Evolutionary conservation across 2,113 vertebrate genomes (phyloP), one percentile per base, ranked within the genome.

Genomic region (Morone chrysops): DNA sequence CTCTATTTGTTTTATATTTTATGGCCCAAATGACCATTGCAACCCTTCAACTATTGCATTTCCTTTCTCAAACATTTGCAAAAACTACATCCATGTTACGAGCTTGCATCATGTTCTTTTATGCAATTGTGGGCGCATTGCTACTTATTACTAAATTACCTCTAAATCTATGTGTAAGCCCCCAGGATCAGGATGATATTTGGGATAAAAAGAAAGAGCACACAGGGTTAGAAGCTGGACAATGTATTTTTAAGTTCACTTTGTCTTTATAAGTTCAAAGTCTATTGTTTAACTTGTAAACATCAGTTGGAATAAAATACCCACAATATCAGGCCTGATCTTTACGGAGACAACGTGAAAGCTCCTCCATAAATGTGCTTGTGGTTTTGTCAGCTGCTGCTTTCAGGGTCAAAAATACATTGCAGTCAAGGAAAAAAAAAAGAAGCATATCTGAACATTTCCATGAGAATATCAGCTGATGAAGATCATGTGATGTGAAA

Each of bases 401-500:
- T 12, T 18, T 5, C 14, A 45, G 18, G 0, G 3, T 74, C 17
- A 50, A 62, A 0, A 38, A n/a, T 10, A 8, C n/a, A 22, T n/a
- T 40, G 6, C 4, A 45, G 12, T 54, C 2, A 31, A 45, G 14
- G 3, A 16, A 4, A 7, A 43, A 1, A 8, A 4, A 36, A 16
- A 4, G 8, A 17, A 31, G 31, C 2, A 36, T 3, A 56, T 56
- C 5, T 56, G n/a, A 22, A 51, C 31, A 10, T 14, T 22, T 22
- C 12, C 40, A 22, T 8, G 38, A 43, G 13, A 6, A 25, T 25
- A 18, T 56, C 70, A 18, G 41, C 25, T 38, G 70, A 60, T 48
- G 56, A 36, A 9, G 70, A 60, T 17, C 53, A 73, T 48, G 71
- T 59, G n/a, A 60, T 51, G 10, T 25, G 14, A 54, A 40, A 62